phyloP scores from a whole-genome alignment of 35 echinoderm and acorn worm species.

The Heliocidaris tuberculata region DNA sequence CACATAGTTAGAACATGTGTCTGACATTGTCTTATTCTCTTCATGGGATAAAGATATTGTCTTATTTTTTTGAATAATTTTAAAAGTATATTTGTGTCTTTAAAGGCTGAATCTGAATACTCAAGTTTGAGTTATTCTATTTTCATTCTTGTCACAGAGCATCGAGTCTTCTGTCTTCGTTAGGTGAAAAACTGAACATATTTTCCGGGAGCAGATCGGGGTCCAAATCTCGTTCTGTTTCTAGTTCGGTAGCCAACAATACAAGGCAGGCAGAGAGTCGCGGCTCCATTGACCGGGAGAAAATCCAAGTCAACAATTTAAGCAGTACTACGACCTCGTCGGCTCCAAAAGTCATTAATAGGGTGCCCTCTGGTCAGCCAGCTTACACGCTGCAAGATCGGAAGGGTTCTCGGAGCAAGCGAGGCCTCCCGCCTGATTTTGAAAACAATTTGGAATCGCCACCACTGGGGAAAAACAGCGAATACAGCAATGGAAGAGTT shows the following conservation, averaged over 20 bases:
- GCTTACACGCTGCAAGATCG: conserved; percentile 53
- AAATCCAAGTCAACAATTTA: conserved; percentile 58
- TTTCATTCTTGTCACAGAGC: conserved; percentile 41
- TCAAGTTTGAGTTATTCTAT: not conserved
- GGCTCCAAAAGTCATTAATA: conserved; percentile 45
- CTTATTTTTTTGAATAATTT: no score
- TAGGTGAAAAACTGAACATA: conserved; percentile 63
- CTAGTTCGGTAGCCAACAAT: conserved; percentile 58
- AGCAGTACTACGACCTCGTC: conserved; percentile 46
- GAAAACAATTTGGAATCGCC: conserved; percentile 36
- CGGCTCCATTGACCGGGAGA: conserved; percentile 58
- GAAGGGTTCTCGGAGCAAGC: conserved; percentile 53
- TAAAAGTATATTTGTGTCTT: not conserved
- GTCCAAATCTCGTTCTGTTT: conserved; percentile 18
- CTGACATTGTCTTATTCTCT: not conserved
- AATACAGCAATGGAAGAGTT: conserved; percentile 41
- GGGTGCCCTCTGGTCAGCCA: conserved; percentile 48
- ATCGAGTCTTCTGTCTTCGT: conserved; percentile 53
- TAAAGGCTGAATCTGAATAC: not conserved
- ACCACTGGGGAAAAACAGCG: not conserved
- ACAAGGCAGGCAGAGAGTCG: conserved; percentile 43
- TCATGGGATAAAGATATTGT: not conserved
- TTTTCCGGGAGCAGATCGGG: conserved; percentile 42
- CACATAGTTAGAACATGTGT: not conserved
- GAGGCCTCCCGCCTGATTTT: conserved; percentile 20